phyloP scores from a whole-genome alignment of 23 tunicate genomes.

The Oikopleura dioica region DNA sequence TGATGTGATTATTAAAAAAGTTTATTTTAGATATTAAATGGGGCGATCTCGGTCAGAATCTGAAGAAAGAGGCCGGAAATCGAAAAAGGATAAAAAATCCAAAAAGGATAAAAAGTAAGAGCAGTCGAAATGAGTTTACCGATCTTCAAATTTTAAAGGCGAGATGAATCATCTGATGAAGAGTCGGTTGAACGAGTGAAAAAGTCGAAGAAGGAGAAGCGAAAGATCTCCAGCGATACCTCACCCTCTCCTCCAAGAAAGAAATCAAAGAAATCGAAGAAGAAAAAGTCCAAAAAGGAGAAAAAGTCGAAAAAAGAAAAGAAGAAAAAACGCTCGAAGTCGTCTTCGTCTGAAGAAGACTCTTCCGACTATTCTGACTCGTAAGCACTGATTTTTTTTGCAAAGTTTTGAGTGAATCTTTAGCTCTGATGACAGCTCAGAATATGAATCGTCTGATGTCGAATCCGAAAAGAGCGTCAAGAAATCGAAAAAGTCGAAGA shows the following conservation, averaged over 20 bases:
- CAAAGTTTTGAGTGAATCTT: not conserved
- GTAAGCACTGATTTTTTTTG: not conserved
- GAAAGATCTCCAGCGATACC: not conserved
- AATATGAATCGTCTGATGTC: not conserved
- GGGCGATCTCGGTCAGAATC: slow-evolving; percentile 2
- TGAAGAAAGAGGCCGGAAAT: not conserved
- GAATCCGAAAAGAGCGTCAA: not conserved
- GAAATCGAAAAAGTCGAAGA: slow-evolving; percentile 3
- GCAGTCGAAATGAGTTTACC: not conserved
- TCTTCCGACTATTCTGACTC: too few relatives aligned
- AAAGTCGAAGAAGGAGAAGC: not conserved
- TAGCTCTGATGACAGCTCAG: not conserved
- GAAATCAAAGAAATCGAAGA: slow-evolving; percentile 1
- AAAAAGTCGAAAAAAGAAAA: slow-evolving; percentile 5
- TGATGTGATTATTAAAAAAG: too few relatives aligned
- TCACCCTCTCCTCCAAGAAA: not conserved
- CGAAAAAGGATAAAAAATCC: slow-evolving; percentile 2
- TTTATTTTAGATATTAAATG: not conserved
- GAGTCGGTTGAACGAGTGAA: not conserved
- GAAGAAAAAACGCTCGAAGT: not conserved
- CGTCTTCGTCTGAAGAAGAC: too few relatives aligned
- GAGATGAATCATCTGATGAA: not conserved
- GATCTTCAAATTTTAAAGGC: not conserved
- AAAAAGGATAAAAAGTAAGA: slow-evolving; percentile 12
- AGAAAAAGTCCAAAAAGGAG: not conserved